Base-by-base conservation (phyloP, 2,113 vertebrate genomes). In the Kryptolebias marmoratus region DNA sequence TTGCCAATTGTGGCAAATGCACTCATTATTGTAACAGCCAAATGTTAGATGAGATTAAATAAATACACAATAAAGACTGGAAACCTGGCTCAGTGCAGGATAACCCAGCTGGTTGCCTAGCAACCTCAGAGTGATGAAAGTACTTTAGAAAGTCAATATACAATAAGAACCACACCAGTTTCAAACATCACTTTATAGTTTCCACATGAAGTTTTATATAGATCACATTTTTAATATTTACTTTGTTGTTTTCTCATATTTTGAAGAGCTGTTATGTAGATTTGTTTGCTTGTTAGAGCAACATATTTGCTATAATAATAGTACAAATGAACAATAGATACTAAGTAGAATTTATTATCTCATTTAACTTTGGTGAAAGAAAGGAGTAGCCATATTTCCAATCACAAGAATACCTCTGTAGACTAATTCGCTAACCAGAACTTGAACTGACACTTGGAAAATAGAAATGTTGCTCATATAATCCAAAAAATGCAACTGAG, bases 11-110 rank as follows among this genome's bases (percentile, higher is more conserved):
- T 16, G 14, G 11, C 11, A 64, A 49, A 32, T 32, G 8, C 6
- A 58, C 14, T 7, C 54, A 12, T 27, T 42, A 44, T 9, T 4
- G 27, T n/a, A 14, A 42, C 27, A 57, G 14, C 60, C 14, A 48
- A 72, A 48, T 9, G 14, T 49, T 22, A 67, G 53, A 56, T 45
- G 65, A 59, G n/a, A 64, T 64, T 39, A 58, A 49, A 39, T 52
- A 16, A 50, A 39, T 50, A 52, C 31, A 70, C 18, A 36, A 36
- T 27, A 60, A 60, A 52, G n/a, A 59, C 31, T 69, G 52, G 7
- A 65, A 57, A 50, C 44, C 4, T 56, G 30, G 28, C 61, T 73
- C 31, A 1, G 1, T 64, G 31, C 10, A 30, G 4, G n/a, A 28
- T 39, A 27, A 3, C 9, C 15, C 28, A 5, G 27, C 11, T 47